phyloP scores from a whole-genome alignment of 2,797 vertebrate species.

The Girardinus metallicus region DNA sequence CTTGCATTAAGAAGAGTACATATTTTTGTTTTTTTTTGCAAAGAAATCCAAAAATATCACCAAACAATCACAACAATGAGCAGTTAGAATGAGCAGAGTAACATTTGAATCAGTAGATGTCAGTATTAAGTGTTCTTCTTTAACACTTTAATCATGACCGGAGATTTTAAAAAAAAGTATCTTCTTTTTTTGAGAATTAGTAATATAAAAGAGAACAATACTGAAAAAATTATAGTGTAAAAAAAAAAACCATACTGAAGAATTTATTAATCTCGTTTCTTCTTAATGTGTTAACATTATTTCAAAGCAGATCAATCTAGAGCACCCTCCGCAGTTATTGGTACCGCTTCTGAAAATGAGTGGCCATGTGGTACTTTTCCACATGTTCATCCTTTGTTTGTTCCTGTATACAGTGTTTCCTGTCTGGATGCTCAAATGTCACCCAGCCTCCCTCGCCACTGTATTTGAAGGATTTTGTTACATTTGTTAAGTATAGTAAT shows the following conservation, averaged over 20 bases:
- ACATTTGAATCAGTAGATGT: neutral
- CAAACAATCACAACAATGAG: neutral
- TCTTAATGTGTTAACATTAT: neutral
- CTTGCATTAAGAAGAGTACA: neutral
- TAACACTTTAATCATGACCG: neutral
- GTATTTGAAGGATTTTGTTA: neutral
- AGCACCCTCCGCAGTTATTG: neutral
- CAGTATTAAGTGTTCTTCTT: neutral
- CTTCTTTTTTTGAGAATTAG: neutral
- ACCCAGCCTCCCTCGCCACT: neutral
- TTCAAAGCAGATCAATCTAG: neutral
- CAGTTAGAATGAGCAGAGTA: neutral
- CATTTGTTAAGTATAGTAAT: neutral
- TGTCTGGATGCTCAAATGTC: neutral
- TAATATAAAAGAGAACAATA: neutral
- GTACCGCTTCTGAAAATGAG: neutral
- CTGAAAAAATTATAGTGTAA: neutral
- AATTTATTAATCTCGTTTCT: neutral
- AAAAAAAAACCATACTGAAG: neutral
- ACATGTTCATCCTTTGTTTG: neutral
- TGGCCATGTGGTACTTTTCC: neutral
- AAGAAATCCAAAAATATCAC: neutral
- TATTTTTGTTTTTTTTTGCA: neutral
- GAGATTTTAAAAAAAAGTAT: neutral
- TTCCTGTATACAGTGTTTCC: neutral